Evolutionary conservation across 2,888 invertebrate genomes (phyloP).

Genomic region (Amiota communis): DNA sequence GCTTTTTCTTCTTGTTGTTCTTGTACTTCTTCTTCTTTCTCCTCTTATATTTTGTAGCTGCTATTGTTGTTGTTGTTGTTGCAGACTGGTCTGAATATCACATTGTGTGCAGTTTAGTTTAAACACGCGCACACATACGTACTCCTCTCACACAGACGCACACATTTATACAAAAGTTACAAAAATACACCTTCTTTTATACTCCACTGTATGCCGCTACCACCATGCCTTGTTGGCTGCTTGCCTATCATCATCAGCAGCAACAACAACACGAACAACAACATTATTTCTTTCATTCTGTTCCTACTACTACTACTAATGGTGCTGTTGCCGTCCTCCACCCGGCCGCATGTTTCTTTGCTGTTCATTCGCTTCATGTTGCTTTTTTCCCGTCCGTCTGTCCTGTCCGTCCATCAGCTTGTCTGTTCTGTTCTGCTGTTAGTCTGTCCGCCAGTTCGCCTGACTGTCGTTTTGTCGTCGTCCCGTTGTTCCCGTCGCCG

Average conservation of each 20-base stretch:
- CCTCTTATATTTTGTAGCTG: constrained; percentile 32
- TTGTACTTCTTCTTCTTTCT: constrained; percentile 16
- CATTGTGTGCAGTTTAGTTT: constrained; percentile 40
- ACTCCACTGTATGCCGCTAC: constrained; percentile 2
- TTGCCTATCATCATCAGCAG: neutral
- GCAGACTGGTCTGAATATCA: constrained; percentile 39
- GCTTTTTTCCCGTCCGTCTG: no score
- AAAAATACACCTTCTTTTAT: neutral
- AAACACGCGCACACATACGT: constrained; percentile 28
- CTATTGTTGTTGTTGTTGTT: constrained; percentile 21
- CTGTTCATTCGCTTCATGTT: no score
- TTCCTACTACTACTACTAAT: no score
- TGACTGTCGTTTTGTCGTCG: neutral
- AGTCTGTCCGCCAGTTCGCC: neutral
- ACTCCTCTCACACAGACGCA: constrained; percentile 41
- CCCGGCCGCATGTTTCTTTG: neutral
- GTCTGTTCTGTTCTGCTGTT: neutral
- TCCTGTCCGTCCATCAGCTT: neutral
- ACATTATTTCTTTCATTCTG: no score
- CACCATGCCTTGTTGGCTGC: constrained; percentile 1
- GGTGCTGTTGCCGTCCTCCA: no score
- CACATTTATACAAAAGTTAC: constrained; percentile 28
- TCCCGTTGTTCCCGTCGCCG: neutral
- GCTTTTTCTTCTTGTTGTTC: constrained; percentile 26
- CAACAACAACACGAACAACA: neutral